Base-by-base conservation (phyloP, 37 sponge, comb jelly and placozoan genomes). In the Geodia barretti region DNA sequence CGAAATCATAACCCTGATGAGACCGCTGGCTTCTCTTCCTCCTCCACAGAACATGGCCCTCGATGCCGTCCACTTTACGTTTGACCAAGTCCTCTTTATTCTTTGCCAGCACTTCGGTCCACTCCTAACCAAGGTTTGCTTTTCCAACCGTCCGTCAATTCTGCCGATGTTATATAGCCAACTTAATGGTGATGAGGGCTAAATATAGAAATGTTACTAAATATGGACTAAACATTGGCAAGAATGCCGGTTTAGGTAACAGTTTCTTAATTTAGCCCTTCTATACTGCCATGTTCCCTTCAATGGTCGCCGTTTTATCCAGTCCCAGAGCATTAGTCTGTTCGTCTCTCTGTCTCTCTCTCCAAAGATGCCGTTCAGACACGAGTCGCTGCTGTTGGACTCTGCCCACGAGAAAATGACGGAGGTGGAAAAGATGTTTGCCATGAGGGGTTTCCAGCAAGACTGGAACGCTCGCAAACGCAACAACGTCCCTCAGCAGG, bases 381-480 rank as follows among this genome's bases (percentile, higher is more conserved):
- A 89, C 36, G 95, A 95, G 58, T 95, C 95, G 0, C 79, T 94
- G 40, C 80, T 92, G n/a, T 25, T 92, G 21, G 93, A 92, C 59
- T 79, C 68, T 70, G 79, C 41, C 5, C 84, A 95, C 2, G 79
- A 92, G 42, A 76, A 73, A 21, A 70, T 88, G 70, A 76, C 83
- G 0, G 88, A 88, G 23, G 40, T 82, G 32, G 88, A 88, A 83
- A 88, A 88, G 64, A 30, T 71, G 38, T 4, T 77, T 5, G 88
- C 88, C 41, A 31, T 88, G 26, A 76, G 62, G 62, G 39, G 64
- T 19, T 88, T 88, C 64, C 88, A 88, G 31, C 64, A 70, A 32
- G 62, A 84, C 61, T 39, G 72, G 58, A 68, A 59, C 9, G 59
- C 70, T 11, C 29, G 67, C 25, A 30, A 32, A 30, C 30, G 30